Percentiles rank a stretch among this genome's conserved stretches.
Conservation (phyloP, 2,888 invertebrate species). For the Brenthis daphne region DNA sequence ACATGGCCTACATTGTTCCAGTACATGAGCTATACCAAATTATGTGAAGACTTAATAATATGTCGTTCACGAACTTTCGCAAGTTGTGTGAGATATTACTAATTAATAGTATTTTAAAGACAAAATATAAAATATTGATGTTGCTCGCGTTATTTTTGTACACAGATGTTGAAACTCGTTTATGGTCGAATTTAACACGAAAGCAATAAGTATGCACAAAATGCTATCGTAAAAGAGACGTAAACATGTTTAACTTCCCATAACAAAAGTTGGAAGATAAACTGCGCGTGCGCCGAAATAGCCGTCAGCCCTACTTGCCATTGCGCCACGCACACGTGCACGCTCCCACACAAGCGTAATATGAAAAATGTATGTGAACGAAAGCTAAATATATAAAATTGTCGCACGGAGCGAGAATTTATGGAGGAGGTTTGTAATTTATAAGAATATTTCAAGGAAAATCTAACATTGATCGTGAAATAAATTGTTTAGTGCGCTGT, state of each 20-base stretch:
- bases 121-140: constrained; percentile 2
- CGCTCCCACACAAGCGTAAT: neutral
- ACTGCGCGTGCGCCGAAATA: constrained; percentile 54
- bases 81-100: too few relatives aligned
- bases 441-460: constrained; percentile 28
- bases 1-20: too few relatives aligned
- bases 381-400: constrained; percentile 53
- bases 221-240: constrained; percentile 19
- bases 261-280: constrained; percentile 59
- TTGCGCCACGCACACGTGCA: constrained; percentile 31
- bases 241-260: constrained; percentile 22
- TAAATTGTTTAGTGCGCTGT: constrained; percentile 15
- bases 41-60: too few relatives aligned
- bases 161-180: constrained; percentile 1
- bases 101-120: too few relatives aligned
- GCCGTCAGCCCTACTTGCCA: constrained; percentile 57
- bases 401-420: constrained; percentile 38
- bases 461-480: constrained; percentile 13
- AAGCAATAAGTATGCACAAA: neutral
- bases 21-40: too few relatives aligned
- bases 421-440: constrained; percentile 50
- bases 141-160: neutral
- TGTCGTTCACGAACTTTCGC: too few relatives aligned
- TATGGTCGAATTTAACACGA: neutral
- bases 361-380: constrained; percentile 36